These are phyloP conservation scores for Erannis defoliaria DNA, from an alignment of 2,888 invertebrate genomes.

Conservation along the genomic window DNA sequence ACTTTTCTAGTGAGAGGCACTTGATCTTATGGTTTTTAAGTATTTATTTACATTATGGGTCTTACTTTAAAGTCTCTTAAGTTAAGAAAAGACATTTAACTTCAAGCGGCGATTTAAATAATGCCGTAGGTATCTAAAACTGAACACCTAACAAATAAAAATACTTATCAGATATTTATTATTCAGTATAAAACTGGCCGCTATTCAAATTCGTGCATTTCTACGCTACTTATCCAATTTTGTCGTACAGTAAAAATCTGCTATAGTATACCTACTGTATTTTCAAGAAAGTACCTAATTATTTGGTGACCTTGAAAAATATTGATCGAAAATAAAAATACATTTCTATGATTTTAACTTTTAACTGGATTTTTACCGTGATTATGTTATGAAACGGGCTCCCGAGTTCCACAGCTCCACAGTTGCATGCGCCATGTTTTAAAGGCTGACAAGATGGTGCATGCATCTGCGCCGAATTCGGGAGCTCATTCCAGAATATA, in stretches of 20 bases:
- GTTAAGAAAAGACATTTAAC: too few species aligned
- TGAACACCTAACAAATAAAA: constrained; percentile 4
- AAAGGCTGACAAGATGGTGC: too few species aligned
- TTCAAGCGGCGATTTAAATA: too few species aligned
- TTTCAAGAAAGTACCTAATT: background rate
- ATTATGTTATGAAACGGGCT: too few species aligned
- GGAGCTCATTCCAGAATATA: too few species aligned
- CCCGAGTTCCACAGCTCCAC: too few species aligned
- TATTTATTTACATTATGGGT: constrained; percentile 24
- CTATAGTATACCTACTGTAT: background rate
- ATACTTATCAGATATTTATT: constrained; percentile 1
- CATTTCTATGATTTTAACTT: too few species aligned
- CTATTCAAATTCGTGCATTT: constrained; percentile 29
- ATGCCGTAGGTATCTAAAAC: too few species aligned
- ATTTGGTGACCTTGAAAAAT: background rate
- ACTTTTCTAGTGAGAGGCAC: constrained; percentile 48
- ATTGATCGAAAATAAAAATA: background rate
- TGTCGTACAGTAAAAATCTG: background rate
- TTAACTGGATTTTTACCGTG: too few species aligned
- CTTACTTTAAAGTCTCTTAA: too few species aligned
- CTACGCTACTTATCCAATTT: constrained; percentile 9
- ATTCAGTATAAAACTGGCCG: constrained; percentile 16
- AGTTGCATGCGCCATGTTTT: too few species aligned
- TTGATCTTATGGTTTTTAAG: constrained; percentile 41
- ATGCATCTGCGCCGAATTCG: too few species aligned